Evolutionary conservation across 2,888 invertebrate species (phyloP), one percentile per base, ranked within the genome.

Genomic region (Orgyia antiqua): DNA sequence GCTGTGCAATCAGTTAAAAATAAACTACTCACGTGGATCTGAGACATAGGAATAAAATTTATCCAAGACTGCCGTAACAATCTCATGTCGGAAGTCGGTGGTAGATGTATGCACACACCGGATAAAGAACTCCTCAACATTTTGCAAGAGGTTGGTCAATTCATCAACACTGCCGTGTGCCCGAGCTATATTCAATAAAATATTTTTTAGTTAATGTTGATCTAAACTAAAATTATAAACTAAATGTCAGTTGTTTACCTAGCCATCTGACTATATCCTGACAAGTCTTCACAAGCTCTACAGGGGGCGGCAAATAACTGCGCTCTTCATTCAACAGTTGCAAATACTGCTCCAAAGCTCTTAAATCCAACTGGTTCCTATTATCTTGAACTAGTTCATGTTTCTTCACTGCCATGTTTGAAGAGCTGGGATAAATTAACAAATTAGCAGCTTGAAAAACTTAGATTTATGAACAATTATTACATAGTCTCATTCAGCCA

Each of bases 1-100:
- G n/a, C n/a, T n/a, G n/a, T n/a, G n/a, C n/a, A n/a, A n/a, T n/a
- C n/a, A n/a, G n/a, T n/a, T 15, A 13, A 12, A 13, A 2, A 24
- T 12, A 11, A 10, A 18, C 12, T 17, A 76, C 68, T 82, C 71
- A 66, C 88, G 77, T 4, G 88, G 87, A 54, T 89, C 88, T 0
- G 90, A 89, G 38, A 91, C 90, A 47, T 88, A 88, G 8, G 79
- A 76, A 45, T 90, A 90, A 13, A 92, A 73, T 20, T 89, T 88
- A 42, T 88, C 87, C 21, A 91, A 70, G 28, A 90, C 88, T 2
- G 83, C 76, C 11, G 87, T 79, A 30, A 88, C 73, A 39, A 90
- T 68, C 42, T 88, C 88, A 31, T 87, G 72, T 8, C 82, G 75
- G 3, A 72, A 39, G n/a, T 54, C 56, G 20, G 53, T 52, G 37